Conservation (phyloP, 2,113 vertebrate genomes). For the Anas platyrhynchos region DNA sequence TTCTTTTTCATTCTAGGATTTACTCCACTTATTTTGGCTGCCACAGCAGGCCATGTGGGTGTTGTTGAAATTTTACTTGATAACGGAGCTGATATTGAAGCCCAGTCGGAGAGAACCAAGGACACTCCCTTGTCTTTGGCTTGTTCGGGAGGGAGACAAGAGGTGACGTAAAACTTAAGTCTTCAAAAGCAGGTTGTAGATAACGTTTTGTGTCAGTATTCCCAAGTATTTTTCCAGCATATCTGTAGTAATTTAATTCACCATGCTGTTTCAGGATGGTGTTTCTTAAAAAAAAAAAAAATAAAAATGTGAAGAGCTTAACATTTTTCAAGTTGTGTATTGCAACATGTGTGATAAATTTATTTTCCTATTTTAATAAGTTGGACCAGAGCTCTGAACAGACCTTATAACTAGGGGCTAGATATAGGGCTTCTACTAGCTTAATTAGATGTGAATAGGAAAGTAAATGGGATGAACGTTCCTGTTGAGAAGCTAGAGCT, state of each 20-base stretch:
- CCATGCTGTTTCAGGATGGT: rapidly evolving
- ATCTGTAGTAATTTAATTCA: background rate
- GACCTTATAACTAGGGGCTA: background rate
- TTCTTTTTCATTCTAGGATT: slow-evolving; percentile 83
- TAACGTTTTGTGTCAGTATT: rapidly evolving
- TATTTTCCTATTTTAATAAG: background rate
- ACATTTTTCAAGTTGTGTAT: rapidly evolving
- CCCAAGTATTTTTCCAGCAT: background rate
- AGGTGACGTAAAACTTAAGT: slow-evolving; percentile 78
- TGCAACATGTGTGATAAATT: rapidly evolving
- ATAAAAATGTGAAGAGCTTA: background rate
- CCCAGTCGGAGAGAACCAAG: slow-evolving; percentile 99
- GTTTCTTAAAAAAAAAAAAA: background rate
- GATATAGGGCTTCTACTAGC: background rate
- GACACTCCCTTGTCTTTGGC: slow-evolving; percentile 98
- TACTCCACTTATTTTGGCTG: slow-evolving; percentile 96
- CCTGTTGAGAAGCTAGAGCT: background rate
- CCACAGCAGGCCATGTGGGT: slow-evolving; percentile 96
- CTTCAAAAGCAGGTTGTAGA: background rate
- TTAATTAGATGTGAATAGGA: background rate
- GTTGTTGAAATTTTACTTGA: slow-evolving; percentile 97
- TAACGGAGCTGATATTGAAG: slow-evolving; percentile 98
- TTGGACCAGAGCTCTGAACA: background rate
- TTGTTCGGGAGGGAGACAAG: slow-evolving; percentile 97
- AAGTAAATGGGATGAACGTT: background rate